A percentile compares a stretch with the other conserved stretches of the same genome.
Evolutionary conservation across 2,888 invertebrate species (phyloP).

Genomic region (Mythimna loreyi): DNA sequence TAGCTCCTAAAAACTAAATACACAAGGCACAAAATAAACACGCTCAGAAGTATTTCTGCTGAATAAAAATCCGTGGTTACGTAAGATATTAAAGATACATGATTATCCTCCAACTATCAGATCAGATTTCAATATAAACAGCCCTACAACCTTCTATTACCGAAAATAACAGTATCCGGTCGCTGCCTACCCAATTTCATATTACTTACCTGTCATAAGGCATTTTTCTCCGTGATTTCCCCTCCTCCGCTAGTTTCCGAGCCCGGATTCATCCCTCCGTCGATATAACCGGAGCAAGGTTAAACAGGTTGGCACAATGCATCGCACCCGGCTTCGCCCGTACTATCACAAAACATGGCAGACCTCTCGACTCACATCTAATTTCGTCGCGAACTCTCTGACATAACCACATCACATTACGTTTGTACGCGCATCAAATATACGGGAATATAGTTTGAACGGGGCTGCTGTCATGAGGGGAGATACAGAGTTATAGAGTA

Average conservation of each 20-base stretch:
- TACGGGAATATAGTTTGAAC: constrained; percentile 23
- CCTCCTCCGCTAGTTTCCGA: constrained; percentile 35
- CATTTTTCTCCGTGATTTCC: constrained; percentile 34
- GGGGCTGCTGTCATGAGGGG: neutral
- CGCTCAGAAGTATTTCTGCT: neutral
- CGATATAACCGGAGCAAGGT: constrained; percentile 53
- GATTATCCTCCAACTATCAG: neutral
- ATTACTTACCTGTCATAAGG: constrained; percentile 45
- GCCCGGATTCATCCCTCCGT: constrained; percentile 41
- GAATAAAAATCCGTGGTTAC: neutral
- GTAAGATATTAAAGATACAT: neutral
- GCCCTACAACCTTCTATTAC: constrained; percentile 4
- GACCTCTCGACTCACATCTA: constrained; percentile 62
- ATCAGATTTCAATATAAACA: neutral
- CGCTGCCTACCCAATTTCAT: constrained; percentile 30
- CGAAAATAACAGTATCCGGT: constrained; percentile 18
- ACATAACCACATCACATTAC: constrained; percentile 67
- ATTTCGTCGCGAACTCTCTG: constrained; percentile 64
- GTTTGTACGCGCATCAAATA: constrained; percentile 35
- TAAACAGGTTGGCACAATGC: constrained; percentile 51
- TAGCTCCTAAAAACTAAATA: neutral
- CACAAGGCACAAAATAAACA: neutral
- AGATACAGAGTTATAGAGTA: too few relatives aligned
- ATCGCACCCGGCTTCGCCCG: constrained; percentile 45
- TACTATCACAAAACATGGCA: constrained; percentile 54